Conservation (phyloP, 2,797 vertebrate genomes). For the Phylloscopus collybita region DNA sequence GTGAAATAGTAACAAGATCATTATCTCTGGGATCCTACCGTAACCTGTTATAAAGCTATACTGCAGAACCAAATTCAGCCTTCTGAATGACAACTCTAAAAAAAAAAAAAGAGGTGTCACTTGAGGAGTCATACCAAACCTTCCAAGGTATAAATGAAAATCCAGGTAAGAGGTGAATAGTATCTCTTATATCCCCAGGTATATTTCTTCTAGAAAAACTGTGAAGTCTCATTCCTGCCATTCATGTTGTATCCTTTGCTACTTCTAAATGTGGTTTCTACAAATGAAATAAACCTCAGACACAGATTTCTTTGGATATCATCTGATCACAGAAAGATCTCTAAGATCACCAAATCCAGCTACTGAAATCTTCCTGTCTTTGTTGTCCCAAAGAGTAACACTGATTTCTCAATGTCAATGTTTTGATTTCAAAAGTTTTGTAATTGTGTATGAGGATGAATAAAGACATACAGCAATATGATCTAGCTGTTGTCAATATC, state of each 20-base stretch:
- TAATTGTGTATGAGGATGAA: background rate
- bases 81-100: background rate
- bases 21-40: background rate
- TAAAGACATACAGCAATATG: background rate
- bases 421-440: background rate
- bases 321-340: background rate
- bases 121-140: background rate
- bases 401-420: background rate
- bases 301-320: background rate
- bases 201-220: background rate
- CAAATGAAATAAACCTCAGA: background rate
- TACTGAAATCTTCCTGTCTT: background rate
- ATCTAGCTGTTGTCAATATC: background rate
- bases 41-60: background rate
- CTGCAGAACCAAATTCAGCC: background rate
- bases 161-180: background rate
- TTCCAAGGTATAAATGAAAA: background rate
- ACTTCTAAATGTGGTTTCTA: background rate
- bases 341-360: background rate
- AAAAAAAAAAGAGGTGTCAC: background rate
- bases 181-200: background rate
- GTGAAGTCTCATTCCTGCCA: background rate
- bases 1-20: background rate
- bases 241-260: background rate
- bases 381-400: background rate